Evolutionary conservation across 2,797 vertebrate genomes (phyloP).

Genomic region (Characodon lateralis): DNA sequence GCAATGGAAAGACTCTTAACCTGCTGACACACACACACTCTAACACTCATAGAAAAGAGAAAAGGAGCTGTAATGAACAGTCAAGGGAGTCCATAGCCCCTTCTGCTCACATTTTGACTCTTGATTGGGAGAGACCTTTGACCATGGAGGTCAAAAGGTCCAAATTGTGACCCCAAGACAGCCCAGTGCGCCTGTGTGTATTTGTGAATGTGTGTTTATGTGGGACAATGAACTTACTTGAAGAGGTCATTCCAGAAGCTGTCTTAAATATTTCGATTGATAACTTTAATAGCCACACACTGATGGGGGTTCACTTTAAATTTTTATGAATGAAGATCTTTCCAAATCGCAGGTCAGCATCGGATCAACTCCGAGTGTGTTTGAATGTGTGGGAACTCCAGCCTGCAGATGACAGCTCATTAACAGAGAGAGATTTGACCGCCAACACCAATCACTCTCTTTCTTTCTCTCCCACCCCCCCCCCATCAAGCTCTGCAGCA

Average conservation of each 20-base stretch:
- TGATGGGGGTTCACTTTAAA: constrained; percentile 3
- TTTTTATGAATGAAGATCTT: constrained; percentile 31
- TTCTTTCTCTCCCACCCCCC: constrained; percentile 10
- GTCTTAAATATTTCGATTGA: constrained; percentile 16
- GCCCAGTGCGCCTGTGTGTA: neutral
- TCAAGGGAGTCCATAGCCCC: constrained; percentile 76
- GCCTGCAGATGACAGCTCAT: constrained; percentile 77
- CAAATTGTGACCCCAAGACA: constrained; percentile 43
- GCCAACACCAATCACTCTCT: constrained; percentile 55
- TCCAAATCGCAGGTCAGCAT: constrained; percentile 36
- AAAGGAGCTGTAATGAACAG: constrained; percentile 75
- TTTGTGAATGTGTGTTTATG: constrained; percentile 5
- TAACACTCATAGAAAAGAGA: constrained; percentile 38
- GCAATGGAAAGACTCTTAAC: constrained; percentile 73
- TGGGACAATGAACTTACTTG: constrained; percentile 7
- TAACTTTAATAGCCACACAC: constrained; percentile 16
- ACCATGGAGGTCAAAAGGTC: constrained; percentile 69
- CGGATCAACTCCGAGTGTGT: constrained; percentile 28
- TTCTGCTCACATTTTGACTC: constrained; percentile 75
- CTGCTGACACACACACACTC: constrained; percentile 60
- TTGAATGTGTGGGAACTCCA: constrained; percentile 68
- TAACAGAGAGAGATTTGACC: constrained; percentile 70
- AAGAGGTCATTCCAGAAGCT: neutral
- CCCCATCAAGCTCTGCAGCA: constrained; percentile 58
- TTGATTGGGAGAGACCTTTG: constrained; percentile 77